phyloP scores from a whole-genome alignment of 2,113 vertebrate species.

The Oriolus oriolus region DNA sequence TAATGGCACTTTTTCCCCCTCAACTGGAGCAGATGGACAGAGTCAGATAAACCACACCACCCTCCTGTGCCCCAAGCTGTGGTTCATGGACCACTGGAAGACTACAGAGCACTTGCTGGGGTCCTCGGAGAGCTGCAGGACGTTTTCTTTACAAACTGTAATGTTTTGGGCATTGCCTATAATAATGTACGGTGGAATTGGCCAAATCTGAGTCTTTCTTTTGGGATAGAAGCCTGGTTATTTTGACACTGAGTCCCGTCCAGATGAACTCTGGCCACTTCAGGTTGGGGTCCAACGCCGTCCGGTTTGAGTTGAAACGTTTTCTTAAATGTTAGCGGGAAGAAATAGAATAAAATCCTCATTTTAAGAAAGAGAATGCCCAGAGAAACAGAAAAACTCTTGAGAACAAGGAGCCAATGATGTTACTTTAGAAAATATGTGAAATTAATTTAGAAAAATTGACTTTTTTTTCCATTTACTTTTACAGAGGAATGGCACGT shows the following conservation, averaged over 20 bases:
- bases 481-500: neutral
- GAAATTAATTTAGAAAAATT: neutral
- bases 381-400: neutral
- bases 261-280: neutral
- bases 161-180: neutral
- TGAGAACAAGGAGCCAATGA: neutral
- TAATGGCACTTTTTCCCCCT: neutral
- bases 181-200: neutral
- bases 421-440: neutral
- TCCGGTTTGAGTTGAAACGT: constrained; percentile 31
- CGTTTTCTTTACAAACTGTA: neutral
- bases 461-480: neutral
- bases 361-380: neutral
- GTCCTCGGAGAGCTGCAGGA: neutral
- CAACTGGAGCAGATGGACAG: neutral
- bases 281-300: neutral
- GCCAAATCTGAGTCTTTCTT: neutral
- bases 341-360: constrained; percentile 27
- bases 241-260: neutral
- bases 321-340: constrained; percentile 9
- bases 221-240: neutral
- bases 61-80: neutral
- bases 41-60: neutral
- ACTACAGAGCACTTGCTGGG: neutral
- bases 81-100: neutral